These are phyloP conservation scores for Bubo bubo DNA, from an alignment of 2,113 vertebrate genomes.

Conservation along the genomic window DNA sequence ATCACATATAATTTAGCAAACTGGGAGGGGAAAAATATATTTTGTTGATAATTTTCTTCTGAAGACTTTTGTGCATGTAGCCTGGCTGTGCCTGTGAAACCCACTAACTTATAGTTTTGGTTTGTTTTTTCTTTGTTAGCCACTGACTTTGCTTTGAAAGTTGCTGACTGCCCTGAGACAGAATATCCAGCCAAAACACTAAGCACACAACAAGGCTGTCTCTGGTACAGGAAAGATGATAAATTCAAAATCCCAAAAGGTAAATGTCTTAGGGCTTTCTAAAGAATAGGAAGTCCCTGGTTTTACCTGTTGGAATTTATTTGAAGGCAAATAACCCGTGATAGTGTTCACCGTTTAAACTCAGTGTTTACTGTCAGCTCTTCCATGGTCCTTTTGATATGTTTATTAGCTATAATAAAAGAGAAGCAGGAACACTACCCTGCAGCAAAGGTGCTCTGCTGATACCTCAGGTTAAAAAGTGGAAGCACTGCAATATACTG, in stretches of 20 bases:
- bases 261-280: conserved; percentile 50
- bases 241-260: conserved; percentile 99
- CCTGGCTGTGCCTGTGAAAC: not conserved
- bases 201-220: conserved; percentile 82
- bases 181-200: conserved; percentile 87
- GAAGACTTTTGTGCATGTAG: not conserved
- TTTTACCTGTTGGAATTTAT: not conserved
- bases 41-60: not conserved
- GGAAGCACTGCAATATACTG: not conserved
- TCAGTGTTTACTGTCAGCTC: not conserved
- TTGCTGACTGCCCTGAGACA: conserved; percentile 87
- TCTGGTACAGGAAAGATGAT: conserved; percentile 97
- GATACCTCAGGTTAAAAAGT: not conserved
- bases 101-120: not conserved
- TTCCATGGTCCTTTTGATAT: not conserved
- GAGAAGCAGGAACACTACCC: not conserved
- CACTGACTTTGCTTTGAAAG: conserved; percentile 91
- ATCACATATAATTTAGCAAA: not conserved
- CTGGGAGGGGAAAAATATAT: not conserved
- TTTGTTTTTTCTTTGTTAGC: conserved; percentile 73
- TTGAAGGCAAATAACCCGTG: not conserved
- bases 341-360: not conserved
- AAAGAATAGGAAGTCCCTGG: not conserved
- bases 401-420: not conserved
- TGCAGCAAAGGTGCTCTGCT: not conserved